These are phyloP conservation scores for Brenthis hecate DNA, from an alignment of 2,888 invertebrate genomes.

Conservation along the genomic window DNA sequence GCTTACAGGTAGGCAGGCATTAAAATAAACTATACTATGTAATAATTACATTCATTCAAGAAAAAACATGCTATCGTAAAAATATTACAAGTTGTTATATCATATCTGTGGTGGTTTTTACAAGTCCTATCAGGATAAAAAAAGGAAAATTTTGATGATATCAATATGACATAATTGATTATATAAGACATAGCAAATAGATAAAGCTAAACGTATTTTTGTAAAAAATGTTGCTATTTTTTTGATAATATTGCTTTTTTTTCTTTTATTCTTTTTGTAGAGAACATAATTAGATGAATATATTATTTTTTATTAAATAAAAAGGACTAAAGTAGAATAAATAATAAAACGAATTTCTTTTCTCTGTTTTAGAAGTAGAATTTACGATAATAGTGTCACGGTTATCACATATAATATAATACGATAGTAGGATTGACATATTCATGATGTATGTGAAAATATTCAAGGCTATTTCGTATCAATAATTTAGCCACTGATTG, in stretches of 20 bases:
- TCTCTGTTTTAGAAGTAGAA: neutral
- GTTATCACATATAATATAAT: constrained; percentile 46
- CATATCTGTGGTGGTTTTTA: constrained; percentile 10
- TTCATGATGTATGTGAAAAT: constrained; percentile 46
- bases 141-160: constrained; percentile 13
- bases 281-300: no score
- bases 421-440: constrained; percentile 51
- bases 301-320: no score
- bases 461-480: constrained; percentile 46
- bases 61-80: neutral
- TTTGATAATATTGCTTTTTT: no score
- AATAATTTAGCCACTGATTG: constrained; percentile 16
- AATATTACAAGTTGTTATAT: constrained; percentile 1
- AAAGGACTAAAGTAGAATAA: no score
- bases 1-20: constrained; percentile 85
- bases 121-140: neutral
- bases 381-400: constrained; percentile 41
- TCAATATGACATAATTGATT: constrained; percentile 5
- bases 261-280: no score
- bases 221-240: no score
- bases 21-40: neutral
- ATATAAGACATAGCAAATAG: neutral
- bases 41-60: neutral
- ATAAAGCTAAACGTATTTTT: neutral
- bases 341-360: no score